Evolutionary conservation across 2,888 invertebrate species (phyloP), one percentile per base, ranked within the genome.

Genomic region (Zootermopsis nevadensis): DNA sequence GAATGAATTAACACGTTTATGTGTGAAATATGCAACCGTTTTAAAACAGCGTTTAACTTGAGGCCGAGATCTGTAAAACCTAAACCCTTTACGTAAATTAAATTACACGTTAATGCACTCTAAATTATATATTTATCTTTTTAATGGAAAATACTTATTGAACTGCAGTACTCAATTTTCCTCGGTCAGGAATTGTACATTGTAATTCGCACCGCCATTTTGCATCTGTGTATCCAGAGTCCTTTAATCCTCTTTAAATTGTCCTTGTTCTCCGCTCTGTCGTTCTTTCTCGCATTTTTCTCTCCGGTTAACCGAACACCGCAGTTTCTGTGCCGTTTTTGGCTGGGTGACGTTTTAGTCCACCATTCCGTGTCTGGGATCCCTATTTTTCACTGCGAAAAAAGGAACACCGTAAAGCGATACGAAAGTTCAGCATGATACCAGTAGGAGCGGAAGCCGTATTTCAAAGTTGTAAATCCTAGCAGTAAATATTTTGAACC

Each of bases 171-270:
- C n/a, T 27, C 60, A 27, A 2, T 60, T 60, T 60, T 60, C 60
- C 27, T n/a, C n/a, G 15, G 60, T n/a, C 7, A n/a, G n/a, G 60
- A 27, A 60, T 27, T 0, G 69, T 69, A 69, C 69, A 69, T 24
- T 42, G 74, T 42, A 74, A 74, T 74, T 74, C 74, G n/a, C 74
- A 42, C 42, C 38, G 74, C 74, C 74, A 74, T 74, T 74, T 38
- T 74, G 74, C 38, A 38, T 74, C 74, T 74, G 74, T 74, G 42
- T 74, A 74, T 74, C 74, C 74, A 38, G 38, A 74, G 38, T 74
- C 74, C 74, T 38, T 74, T 74, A 74, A 74, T 74, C 74, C 74
- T 74, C 74, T 74, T 74, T 74, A 74, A 74, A 74, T 74, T 74
- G 74, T 38, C 74, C 74, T 2, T 7, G 35, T 74, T 35, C 31